A percentile compares a stretch with the other conserved stretches of the same genome.
Evolutionary conservation across 2,113 vertebrate genomes (phyloP).

Genomic region (Paradoxurus hermaphroditus): DNA sequence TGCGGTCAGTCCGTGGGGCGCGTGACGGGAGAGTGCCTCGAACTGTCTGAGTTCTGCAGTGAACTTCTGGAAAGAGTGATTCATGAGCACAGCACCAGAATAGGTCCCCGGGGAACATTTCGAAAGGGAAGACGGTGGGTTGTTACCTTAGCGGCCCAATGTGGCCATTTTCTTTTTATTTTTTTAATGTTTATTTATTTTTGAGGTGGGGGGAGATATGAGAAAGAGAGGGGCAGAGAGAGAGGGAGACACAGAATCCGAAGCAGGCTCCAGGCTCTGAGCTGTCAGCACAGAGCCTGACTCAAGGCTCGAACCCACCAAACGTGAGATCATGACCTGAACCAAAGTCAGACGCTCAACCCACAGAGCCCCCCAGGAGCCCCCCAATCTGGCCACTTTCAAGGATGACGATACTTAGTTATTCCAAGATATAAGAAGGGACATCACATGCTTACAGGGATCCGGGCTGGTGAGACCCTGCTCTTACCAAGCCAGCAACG

Average conservation of each 20-base stretch:
- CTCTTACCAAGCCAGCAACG: background rate
- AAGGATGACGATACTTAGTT: background rate
- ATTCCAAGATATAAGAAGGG: background rate
- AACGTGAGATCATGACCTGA: no score
- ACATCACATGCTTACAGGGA: background rate
- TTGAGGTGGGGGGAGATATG: no score
- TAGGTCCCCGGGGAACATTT: background rate
- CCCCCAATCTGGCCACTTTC: background rate
- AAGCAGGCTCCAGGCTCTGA: no score
- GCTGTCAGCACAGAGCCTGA: no score
- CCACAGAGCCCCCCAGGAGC: no score
- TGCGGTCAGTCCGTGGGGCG: accelerated
- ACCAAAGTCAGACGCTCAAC: no score
- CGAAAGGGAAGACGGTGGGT: background rate
- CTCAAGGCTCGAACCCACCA: no score
- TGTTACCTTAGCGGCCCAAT: background rate
- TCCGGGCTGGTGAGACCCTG: background rate
- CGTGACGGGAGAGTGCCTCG: accelerated
- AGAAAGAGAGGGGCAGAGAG: no score
- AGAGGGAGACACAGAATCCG: no score
- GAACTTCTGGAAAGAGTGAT: background rate
- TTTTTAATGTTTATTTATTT: no score
- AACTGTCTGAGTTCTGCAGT: background rate
- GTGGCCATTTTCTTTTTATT: background rate
- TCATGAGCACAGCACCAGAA: background rate